Conservation (phyloP, 1,140 invertebrate species). For the Neocloeon triangulifer region DNA sequence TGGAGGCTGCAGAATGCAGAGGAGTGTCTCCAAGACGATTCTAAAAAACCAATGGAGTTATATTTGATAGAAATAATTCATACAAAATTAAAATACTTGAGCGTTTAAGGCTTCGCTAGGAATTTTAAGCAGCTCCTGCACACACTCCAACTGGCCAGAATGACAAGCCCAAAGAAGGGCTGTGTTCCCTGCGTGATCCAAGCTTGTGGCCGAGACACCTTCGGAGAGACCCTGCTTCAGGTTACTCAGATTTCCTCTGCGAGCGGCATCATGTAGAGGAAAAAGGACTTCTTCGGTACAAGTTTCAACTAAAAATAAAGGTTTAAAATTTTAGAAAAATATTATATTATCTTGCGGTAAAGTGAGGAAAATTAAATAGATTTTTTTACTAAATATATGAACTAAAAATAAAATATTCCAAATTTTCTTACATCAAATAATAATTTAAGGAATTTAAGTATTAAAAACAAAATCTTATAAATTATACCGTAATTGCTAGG, state of each 20-base stretch:
- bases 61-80: conserved; percentile 3
- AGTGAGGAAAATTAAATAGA: no score
- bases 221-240: conserved; percentile 35
- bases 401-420: no score
- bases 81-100: conserved; percentile 14
- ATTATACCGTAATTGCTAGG: conserved; percentile 39
- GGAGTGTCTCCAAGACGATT: conserved; percentile 40
- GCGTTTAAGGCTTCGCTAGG: conserved; percentile 21
- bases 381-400: no score
- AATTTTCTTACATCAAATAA: neutral
- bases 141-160: conserved; percentile 28
- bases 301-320: conserved; percentile 25
- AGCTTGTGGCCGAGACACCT: conserved; percentile 39
- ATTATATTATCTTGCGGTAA: no score
- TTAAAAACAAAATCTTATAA: neutral
- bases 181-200: conserved; percentile 44
- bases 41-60: conserved; percentile 12
- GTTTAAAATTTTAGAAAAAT: neutral
- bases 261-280: conserved; percentile 46
- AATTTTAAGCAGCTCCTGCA: conserved; percentile 20
- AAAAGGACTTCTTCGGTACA: conserved; percentile 35
- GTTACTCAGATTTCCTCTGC: conserved; percentile 38
- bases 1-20: conserved; percentile 26
- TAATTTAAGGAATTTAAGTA: no score
- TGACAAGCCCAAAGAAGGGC: conserved; percentile 44